Evolutionary conservation across 2,797 vertebrate genomes (phyloP).

Genomic region (Morelia viridis): DNA sequence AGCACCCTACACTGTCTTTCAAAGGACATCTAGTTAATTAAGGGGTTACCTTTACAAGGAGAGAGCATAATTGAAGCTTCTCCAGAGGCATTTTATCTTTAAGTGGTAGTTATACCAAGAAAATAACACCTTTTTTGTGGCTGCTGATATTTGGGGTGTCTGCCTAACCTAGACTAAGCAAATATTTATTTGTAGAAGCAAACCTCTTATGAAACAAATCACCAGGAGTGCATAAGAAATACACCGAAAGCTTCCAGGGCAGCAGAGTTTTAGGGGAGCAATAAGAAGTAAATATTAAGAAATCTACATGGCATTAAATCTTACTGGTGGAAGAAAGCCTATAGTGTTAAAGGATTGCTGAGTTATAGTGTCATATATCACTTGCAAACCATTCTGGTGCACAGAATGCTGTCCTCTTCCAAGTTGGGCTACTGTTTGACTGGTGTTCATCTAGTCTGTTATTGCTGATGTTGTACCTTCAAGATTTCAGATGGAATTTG

Average conservation of each 20-base stretch:
- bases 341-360: constrained; percentile 24
- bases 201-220: constrained; percentile 26
- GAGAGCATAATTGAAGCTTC: constrained; percentile 34
- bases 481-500: not conserved
- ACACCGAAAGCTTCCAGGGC: constrained; percentile 26
- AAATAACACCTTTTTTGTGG: constrained; percentile 25
- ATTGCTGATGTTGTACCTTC: not conserved
- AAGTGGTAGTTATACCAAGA: constrained; percentile 38
- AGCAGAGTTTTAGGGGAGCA: not conserved
- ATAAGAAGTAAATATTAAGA: constrained; percentile 49
- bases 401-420: not conserved
- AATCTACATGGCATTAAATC: not conserved
- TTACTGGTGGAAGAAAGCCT: constrained; percentile 5
- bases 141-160: constrained; percentile 23
- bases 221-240: not conserved
- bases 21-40: constrained; percentile 54
- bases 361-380: not conserved
- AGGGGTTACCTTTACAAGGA: constrained; percentile 46
- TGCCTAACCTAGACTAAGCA: constrained; percentile 9
- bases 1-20: constrained; percentile 48
- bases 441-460: not conserved
- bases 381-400: not conserved
- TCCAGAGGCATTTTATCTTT: constrained; percentile 39
- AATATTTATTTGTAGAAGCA: constrained; percentile 38
- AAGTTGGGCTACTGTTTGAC: not conserved